phyloP scores from a whole-genome alignment of 2,113 vertebrate genomes.

The Lepisosteus osseus region DNA sequence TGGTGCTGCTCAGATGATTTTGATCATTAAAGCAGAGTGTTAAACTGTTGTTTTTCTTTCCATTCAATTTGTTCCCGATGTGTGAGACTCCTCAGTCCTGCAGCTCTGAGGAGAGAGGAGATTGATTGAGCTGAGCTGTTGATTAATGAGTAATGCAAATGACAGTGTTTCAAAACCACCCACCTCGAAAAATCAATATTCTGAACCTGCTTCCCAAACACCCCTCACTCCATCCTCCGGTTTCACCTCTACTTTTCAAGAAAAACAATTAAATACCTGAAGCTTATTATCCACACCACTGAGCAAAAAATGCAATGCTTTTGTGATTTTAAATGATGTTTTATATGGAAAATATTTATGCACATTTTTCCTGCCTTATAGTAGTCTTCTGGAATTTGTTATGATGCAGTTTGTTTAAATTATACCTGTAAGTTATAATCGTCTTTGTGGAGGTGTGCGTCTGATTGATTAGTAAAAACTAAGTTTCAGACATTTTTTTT shows the following conservation, averaged over 20 bases:
- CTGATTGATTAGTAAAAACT: too few relatives aligned
- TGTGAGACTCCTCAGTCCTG: background rate
- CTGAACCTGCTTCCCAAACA: constrained; percentile 8
- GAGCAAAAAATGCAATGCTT: constrained; percentile 33
- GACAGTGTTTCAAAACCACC: constrained; percentile 19
- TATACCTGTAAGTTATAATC: background rate
- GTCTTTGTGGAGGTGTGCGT: too few relatives aligned
- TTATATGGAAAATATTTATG: constrained; percentile 11
- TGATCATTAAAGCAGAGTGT: background rate
- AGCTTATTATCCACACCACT: constrained; percentile 36
- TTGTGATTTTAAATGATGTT: constrained; percentile 27
- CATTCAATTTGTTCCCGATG: background rate
- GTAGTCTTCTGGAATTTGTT: constrained; percentile 2
- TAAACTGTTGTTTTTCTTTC: background rate
- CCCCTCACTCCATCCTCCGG: background rate
- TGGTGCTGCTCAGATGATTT: background rate
- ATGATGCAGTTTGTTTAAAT: background rate
- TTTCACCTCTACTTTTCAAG: constrained; percentile 24
- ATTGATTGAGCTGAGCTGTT: constrained; percentile 21
- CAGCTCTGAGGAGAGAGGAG: background rate
- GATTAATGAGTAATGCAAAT: constrained; percentile 33
- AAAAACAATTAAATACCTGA: constrained; percentile 37
- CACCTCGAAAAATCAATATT: constrained; percentile 36
- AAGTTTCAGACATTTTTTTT: too few relatives aligned
- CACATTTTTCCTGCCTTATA: too few relatives aligned